Percentiles rank a stretch among this genome's conserved stretches.
Evolutionary conservation across 2,797 vertebrate genomes (phyloP).

Genomic region (Hippopotamyrus pictus): DNA sequence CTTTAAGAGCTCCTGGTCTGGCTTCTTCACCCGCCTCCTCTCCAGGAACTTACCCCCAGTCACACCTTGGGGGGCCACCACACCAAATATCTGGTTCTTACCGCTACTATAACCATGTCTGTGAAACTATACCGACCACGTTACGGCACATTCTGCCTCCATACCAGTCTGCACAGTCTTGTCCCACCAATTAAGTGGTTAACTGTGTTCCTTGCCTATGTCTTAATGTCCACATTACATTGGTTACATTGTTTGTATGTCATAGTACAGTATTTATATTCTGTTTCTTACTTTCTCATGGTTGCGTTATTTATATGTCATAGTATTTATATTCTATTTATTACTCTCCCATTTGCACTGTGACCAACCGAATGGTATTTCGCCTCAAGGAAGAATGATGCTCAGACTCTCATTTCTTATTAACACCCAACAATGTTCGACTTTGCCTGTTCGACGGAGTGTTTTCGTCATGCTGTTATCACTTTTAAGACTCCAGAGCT

Average conservation of each 20-base stretch:
- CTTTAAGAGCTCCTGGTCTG: constrained; percentile 79
- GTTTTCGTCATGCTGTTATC: background rate
- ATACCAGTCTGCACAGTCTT: background rate
- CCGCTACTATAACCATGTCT: background rate
- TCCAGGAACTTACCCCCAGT: constrained; percentile 75
- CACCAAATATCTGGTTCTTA: background rate
- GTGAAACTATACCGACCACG: background rate
- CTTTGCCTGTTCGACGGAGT: background rate
- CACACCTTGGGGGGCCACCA: constrained; percentile 59
- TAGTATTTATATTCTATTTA: background rate
- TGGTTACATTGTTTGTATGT: background rate
- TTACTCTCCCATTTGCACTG: background rate
- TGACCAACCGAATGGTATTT: background rate
- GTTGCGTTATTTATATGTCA: too few species aligned
- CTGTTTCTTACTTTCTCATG: too few species aligned
- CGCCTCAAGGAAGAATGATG: background rate
- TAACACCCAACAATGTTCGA: background rate
- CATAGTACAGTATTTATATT: background rate
- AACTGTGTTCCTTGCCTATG: background rate
- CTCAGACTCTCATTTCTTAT: background rate
- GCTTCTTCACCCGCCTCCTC: constrained; percentile 75
- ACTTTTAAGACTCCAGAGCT: background rate
- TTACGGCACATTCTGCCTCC: background rate
- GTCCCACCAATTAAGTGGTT: background rate
- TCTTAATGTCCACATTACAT: background rate